Evolutionary conservation across 2,888 invertebrate species (phyloP), one percentile per base, ranked within the genome.

Genomic region (Agrochola lota): DNA sequence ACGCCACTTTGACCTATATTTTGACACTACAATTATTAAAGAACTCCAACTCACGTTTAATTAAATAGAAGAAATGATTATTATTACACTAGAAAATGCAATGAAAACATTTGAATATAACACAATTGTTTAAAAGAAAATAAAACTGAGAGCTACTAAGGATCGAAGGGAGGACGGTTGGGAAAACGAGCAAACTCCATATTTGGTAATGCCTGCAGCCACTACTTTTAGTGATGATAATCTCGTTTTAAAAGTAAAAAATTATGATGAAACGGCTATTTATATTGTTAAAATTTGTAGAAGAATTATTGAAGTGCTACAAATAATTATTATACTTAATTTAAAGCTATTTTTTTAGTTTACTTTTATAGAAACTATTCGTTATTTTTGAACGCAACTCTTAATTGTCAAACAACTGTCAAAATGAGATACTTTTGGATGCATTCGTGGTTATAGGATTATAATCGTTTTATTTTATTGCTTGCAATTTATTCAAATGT

Each of bases 131-230:
- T 92, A 84, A 81, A 94, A 92, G 94, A 95, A 95, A 94, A 95
- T 95, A 95, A 89, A 96, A 95, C 95, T 93, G 95, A 96, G 95
- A 96, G 95, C 96, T 94, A 94, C 95, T 96, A 95, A 94, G 96
- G 95, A 96, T 94, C 94, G 96, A 96, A 97, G 96, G 96, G 96
- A 96, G 96, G 96, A 95, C 96, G 96, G 96, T 96, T 96, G 96
- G 97, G 97, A 97, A 97, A 97, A 97, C 97, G 97, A 97, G 97
- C 97, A 96, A 97, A 97, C 97, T 97, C 97, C 97, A 97, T 97
- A 97, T 97, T 97, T 97, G 97, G 97, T 97, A 97, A 97, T 97
- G 97, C 97, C 95, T 96, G 95, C 94, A 95, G 96, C 93, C 92
- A 93, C 95, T 93, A 93, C 93, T 93, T 93, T 92, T 91, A 93